Evolutionary conservation across 2,113 vertebrate species (phyloP), one percentile per base, ranked within the genome.

Genomic region (Myiozetetes cayanensis): DNA sequence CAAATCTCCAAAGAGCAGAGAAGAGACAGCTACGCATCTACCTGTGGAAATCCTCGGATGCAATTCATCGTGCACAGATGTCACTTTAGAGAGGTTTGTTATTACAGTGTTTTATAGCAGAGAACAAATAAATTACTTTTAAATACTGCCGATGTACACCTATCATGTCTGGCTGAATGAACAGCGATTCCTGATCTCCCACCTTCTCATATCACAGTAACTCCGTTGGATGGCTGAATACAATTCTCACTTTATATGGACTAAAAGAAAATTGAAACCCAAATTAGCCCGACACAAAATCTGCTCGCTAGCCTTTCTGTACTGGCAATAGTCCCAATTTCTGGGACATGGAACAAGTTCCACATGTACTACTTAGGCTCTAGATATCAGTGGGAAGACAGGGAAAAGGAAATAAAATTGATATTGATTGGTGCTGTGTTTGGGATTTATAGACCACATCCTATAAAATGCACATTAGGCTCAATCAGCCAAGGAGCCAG

Each of bases 1-100:
- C 76, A 95, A 94, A 87, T 59, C 90, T 96, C 90, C 80, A 79
- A 76, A 73, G 79, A 91, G 65, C 20, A 89, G 53, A 89, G 81
- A 92, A 91, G 68, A 86, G 95, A 83, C 47, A 92, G 65, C 35
- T 85, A 82, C n/a, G 52, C 37, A 56, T 73, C n/a, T 89, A 78
- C 74, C 70, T 90, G 62, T 59, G 78, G 77, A 94, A 91, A 92
- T 83, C 58, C 77, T 2, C 31, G 44, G 75, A 44, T 1, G 4
- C 72, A 94, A 93, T 46, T 71, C 56, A 70, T 55, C 70, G 83
- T 3, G 35, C 50, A 53, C 24, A 74, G 68, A 70, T 1, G 3
- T 62, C 28, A 55, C 30, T 81, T 80, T 43, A 76, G 2, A 56
- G 22, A 94, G 65, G 31, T 47, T 83, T 66, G 47, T 67, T 91